These are phyloP conservation scores for Emydura subglobosa DNA, from an alignment of 2,113 vertebrate species.

Conservation along the genomic window DNA sequence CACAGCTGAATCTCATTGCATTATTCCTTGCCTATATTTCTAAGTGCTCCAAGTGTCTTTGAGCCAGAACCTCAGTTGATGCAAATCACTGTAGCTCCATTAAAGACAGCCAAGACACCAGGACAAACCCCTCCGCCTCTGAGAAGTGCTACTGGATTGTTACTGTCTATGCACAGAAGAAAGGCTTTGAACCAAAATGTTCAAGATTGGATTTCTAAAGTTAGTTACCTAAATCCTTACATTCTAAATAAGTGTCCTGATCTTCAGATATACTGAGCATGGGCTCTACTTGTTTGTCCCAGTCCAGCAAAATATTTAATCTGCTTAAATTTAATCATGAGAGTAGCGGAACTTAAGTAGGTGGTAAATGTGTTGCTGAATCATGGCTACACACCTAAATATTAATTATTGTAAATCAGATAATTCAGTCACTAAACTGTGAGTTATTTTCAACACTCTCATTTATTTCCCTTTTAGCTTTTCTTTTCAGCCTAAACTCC, in stretches of 20 bases:
- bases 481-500: background rate
- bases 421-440: background rate
- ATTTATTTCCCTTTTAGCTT: accelerated
- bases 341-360: background rate
- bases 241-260: background rate
- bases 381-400: background rate
- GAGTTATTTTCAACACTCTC: background rate
- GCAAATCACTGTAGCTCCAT: constrained; percentile 54
- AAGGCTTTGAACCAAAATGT: background rate
- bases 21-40: background rate
- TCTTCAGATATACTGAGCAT: background rate
- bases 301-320: background rate
- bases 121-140: constrained; percentile 17
- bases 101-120: constrained; percentile 38
- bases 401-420: background rate
- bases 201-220: background rate
- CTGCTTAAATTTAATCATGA: background rate
- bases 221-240: background rate
- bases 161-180: background rate
- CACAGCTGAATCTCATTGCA: background rate
- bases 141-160: constrained; percentile 12
- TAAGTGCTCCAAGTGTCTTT: constrained; percentile 8
- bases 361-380: background rate
- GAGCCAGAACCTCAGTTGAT: constrained; percentile 42
- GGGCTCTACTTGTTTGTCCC: background rate